Percentiles rank a stretch among this genome's conserved stretches.
Conservation (phyloP, 2,888 invertebrate species). For the Drosophila phalerata region DNA sequence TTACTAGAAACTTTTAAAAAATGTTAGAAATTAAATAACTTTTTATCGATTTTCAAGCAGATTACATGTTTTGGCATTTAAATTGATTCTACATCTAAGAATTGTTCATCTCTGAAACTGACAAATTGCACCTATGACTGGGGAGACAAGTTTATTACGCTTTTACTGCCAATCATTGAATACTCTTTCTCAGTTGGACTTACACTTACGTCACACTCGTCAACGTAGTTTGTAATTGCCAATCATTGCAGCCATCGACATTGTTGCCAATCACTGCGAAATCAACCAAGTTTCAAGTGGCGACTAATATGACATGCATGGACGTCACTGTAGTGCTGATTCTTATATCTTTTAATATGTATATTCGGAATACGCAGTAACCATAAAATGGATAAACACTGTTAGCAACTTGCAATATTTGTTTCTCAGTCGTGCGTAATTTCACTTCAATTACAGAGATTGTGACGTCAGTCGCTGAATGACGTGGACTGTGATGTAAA, state of each 20-base stretch:
- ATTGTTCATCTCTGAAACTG: no score
- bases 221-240: no score
- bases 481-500: neutral
- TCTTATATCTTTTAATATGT: no score
- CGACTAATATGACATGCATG: neutral
- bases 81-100: neutral
- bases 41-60: neutral
- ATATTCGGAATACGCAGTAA: neutral
- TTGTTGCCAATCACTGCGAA: neutral
- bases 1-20: no score
- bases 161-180: no score
- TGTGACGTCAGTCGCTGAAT: neutral
- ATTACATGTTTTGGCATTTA: neutral
- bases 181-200: no score
- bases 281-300: neutral
- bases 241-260: no score
- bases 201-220: no score
- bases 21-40: no score
- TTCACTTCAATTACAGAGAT: neutral
- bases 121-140: no score
- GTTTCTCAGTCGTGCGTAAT: slow-evolving; percentile 2
- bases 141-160: no score
- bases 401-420: neutral
- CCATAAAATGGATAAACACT: neutral
- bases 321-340: neutral